A percentile compares a stretch with the other conserved stretches of the same genome.
Evolutionary conservation across 2,888 invertebrate species (phyloP).

Genomic region (Spicauda simplicius): DNA sequence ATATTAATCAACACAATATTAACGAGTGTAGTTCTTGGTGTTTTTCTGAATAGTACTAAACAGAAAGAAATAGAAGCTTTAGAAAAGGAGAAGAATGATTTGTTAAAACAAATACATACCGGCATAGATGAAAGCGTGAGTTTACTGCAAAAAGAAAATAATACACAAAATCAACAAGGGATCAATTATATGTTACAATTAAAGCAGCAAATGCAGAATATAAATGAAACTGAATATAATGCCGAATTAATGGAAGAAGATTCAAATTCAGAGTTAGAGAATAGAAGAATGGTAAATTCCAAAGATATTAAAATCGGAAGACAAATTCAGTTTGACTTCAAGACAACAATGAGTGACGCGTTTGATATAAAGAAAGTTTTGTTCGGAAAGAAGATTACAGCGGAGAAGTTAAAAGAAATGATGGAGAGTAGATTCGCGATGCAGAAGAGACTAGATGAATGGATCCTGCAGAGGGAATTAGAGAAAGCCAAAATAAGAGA

Average conservation of each 20-base stretch:
- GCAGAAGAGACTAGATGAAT: conserved; percentile 51
- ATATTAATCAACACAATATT: background rate
- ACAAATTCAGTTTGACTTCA: background rate
- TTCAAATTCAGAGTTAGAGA: conserved; percentile 29
- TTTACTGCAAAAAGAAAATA: conserved; percentile 47
- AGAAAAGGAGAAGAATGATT: conserved; percentile 51
- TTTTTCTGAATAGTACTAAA: conserved; percentile 21
- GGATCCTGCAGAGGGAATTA: conserved; percentile 49
- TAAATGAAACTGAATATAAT: conserved; percentile 44
- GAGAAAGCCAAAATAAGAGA: conserved; percentile 50
- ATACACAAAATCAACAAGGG: conserved; percentile 52
- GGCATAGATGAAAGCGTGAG: conserved; percentile 58
- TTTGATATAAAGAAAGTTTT: conserved; percentile 7
- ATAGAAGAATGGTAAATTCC: conserved; percentile 27
- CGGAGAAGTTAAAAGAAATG: conserved; percentile 39
- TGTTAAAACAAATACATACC: conserved; percentile 53
- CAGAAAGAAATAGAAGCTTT: conserved; percentile 48
- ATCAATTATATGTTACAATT: conserved; percentile 52
- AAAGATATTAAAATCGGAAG: background rate
- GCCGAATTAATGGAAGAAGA: conserved; percentile 8
- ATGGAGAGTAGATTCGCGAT: conserved; percentile 41
- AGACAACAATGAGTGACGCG: background rate
- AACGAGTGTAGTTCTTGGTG: background rate
- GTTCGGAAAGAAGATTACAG: conserved; percentile 35
- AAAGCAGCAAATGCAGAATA: conserved; percentile 50